Conservation (phyloP, 2,797 vertebrate species). For the Lacerta bilineata region DNA sequence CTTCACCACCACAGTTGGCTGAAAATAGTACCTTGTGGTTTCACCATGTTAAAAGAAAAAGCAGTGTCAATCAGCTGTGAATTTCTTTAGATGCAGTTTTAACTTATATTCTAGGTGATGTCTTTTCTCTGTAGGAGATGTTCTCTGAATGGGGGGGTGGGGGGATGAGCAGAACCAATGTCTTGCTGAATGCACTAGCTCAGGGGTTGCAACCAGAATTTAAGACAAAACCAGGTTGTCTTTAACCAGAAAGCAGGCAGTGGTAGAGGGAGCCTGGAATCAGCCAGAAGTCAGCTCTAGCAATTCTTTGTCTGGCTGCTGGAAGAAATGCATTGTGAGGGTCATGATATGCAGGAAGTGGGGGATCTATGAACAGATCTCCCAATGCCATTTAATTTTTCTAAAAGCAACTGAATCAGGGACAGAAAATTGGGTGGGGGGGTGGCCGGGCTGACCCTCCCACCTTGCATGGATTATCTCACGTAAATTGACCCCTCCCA, state of each 20-base stretch:
- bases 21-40: background rate
- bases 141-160: background rate
- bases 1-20: background rate
- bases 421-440: background rate
- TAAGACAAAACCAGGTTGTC: background rate
- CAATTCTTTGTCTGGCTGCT: background rate
- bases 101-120: background rate
- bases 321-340: background rate
- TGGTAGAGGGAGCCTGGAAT: background rate
- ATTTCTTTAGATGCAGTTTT: background rate
- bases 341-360: background rate
- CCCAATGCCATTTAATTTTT: background rate
- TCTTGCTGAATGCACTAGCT: background rate
- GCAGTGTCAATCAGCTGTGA: background rate
- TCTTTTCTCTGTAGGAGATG: background rate
- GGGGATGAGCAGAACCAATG: background rate
- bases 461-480: background rate
- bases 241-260: background rate
- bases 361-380: background rate
- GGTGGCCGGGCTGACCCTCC: background rate
- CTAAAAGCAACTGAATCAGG: background rate
- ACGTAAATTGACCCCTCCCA: background rate
- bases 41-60: background rate
- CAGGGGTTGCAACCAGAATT: too few species aligned
- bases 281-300: background rate